phyloP scores from a whole-genome alignment of 2,888 invertebrate species.

The Uloborus plumipes region DNA sequence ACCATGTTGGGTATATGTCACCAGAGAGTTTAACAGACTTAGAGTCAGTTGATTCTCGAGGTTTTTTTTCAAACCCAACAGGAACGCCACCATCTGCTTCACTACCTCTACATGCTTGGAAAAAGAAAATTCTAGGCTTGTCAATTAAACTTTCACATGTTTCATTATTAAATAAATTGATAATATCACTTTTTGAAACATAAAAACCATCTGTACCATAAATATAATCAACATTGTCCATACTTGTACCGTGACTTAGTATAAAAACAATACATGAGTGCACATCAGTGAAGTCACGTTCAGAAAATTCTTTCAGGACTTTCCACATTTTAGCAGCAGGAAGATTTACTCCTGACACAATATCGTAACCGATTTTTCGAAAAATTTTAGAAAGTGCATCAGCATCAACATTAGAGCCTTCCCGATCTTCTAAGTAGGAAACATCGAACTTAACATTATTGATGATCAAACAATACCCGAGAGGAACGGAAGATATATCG shows the following conservation, averaged over 20 bases:
- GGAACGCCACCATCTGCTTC: constrained; percentile 7
- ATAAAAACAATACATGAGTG: constrained; percentile 62
- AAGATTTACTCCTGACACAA: constrained; percentile 23
- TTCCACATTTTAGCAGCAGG: constrained; percentile 23
- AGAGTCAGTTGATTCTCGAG: constrained; percentile 27
- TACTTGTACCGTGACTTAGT: constrained; percentile 65
- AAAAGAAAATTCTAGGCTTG: constrained; percentile 50
- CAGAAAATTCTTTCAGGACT: constrained; percentile 27
- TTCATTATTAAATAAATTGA: constrained; percentile 25
- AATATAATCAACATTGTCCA: constrained; percentile 20
- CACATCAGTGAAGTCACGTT: constrained; percentile 22
- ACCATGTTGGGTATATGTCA: neutral
- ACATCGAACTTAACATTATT: constrained; percentile 63
- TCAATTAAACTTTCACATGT: constrained; percentile 17
- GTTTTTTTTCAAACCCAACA: neutral
- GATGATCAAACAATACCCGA: constrained; percentile 64
- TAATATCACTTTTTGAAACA: constrained; percentile 20
- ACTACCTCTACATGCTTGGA: constrained; percentile 44
- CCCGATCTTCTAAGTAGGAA: constrained; percentile 9
- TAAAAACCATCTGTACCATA: constrained; percentile 21
- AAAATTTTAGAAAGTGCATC: constrained; percentile 37
- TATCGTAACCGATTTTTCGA: constrained; percentile 44
- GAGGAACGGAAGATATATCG: constrained; percentile 50
- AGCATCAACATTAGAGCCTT: constrained; percentile 63
- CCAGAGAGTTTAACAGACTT: neutral